Evolutionary conservation across 2,888 invertebrate genomes (phyloP), one percentile per base, ranked within the genome.

Genomic region (Ophioninae sp.): DNA sequence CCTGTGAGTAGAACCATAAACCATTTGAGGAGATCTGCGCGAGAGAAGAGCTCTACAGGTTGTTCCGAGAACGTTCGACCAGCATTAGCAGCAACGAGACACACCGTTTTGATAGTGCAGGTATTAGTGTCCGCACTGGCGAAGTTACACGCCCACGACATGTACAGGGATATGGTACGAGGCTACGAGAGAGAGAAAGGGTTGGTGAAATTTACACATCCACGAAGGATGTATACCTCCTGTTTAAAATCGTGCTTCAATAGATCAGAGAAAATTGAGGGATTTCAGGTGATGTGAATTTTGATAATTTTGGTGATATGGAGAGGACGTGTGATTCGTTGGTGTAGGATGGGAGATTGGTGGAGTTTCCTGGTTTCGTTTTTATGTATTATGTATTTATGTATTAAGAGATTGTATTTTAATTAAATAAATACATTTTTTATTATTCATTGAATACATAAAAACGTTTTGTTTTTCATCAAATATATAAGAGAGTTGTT

Each of bases 1-100:
- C 77, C 84, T 84, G 85, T 83, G 83, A 83, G 86, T 84, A 84
- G 77, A 84, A 75, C 74, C 79, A 86, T 85, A 85, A 86, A 85
- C 84, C 84, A 85, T 86, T 85, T 82, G 81, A 76, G 67, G 81
- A 81, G 71, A 68, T 68, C 80, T 81, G 73, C 44, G 51, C 51
- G 30, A 23, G 73, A 64, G 64, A 59, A 80, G 64, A 76, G 83
- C 82, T 75, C 85, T 84, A 85, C 82, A 86, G 85, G 83, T 80
- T 83, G 85, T 79, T 82, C 78, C 56, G 64, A 61, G 85, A 78
- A 83, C 68, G 59, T 69, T 68, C 76, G 76, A 69, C 77, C 61
- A 63, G 79, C 73, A 77, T 79, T 82, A 72, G 68, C 58, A 71
- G 71, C 67, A 44, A 30, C 51, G 56, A 63, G 63, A 59, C 51